A percentile compares a stretch with the other conserved stretches of the same genome.
These are phyloP conservation scores for Pantelozetes paolii DNA, from an alignment of 2,888 invertebrate genomes.

Conservation along the genomic window DNA sequence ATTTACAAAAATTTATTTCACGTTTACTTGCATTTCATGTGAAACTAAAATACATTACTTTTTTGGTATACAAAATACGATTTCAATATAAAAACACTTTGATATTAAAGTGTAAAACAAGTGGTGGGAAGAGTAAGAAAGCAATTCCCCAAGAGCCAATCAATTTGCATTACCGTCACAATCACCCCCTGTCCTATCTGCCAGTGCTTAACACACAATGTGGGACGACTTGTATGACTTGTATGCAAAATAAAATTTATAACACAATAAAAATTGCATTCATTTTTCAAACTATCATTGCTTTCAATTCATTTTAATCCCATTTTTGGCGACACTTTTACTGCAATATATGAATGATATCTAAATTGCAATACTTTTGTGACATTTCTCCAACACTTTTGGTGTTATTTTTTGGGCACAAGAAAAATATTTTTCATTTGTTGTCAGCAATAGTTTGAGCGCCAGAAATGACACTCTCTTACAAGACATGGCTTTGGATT, in stretches of 20 bases:
- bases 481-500: not conserved
- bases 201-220: no score
- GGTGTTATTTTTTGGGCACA: not conserved
- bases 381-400: not conserved
- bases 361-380: not conserved
- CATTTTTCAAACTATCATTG: not conserved
- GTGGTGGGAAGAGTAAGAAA: not conserved
- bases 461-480: conserved; percentile 22
- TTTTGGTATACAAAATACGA: not conserved
- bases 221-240: no score
- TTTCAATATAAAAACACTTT: not conserved
- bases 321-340: not conserved
- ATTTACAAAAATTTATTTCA: not conserved
- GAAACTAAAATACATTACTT: not conserved
- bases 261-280: not conserved
- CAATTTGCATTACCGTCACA: conserved; percentile 27
- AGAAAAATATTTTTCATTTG: not conserved
- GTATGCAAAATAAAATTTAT: no score
- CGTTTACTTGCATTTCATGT: no score
- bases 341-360: not conserved
- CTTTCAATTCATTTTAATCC: not conserved
- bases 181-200: not conserved
- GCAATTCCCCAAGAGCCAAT: conserved; percentile 23
- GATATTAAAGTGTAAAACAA: not conserved
- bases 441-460: not conserved